Evolutionary conservation across 2,113 vertebrate species (phyloP).

Genomic region (Seriola dumerili): DNA sequence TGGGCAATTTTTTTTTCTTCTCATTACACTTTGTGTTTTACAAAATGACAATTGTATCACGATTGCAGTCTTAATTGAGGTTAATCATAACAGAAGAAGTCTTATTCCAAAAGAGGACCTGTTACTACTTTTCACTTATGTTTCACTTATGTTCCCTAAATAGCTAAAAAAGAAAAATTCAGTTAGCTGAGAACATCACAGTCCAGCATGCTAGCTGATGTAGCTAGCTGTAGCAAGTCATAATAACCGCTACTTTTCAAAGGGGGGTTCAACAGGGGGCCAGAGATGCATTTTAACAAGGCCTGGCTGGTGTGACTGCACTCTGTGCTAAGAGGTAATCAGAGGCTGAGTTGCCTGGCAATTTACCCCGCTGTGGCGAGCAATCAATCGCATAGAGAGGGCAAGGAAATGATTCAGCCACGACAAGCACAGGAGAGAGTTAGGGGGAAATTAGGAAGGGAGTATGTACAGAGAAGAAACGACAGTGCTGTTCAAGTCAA

Average conservation of each 20-base stretch:
- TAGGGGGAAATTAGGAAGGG: conserved; percentile 71
- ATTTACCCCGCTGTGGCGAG: conserved; percentile 85
- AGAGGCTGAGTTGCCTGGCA: conserved; percentile 82
- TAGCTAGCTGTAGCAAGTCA: conserved; percentile 71
- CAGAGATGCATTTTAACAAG: conserved; percentile 84
- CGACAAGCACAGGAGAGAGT: conserved; percentile 72
- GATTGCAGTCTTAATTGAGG: conserved; percentile 58
- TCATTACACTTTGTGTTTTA: conserved; percentile 50
- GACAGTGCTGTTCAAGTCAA: conserved; percentile 66
- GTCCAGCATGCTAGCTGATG: conserved; percentile 56
- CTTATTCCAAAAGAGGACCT: conserved; percentile 49
- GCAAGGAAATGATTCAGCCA: conserved; percentile 85
- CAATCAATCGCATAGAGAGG: conserved; percentile 85
- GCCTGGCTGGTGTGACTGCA: conserved; percentile 78
- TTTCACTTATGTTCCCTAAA: conserved; percentile 11
- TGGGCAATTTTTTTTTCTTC: conserved; percentile 49
- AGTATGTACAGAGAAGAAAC: conserved; percentile 64
- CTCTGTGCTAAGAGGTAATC: conserved; percentile 87
- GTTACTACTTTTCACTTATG: conserved; percentile 10
- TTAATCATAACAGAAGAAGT: conserved; percentile 42
- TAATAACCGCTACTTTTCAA: conserved; percentile 79
- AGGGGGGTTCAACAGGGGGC: conserved; percentile 73
- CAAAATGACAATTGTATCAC: conserved; percentile 57
- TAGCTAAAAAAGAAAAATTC: neutral
- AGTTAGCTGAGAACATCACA: conserved; percentile 20